Percentiles rank a stretch among this genome's conserved stretches.
Evolutionary conservation across 2,113 vertebrate species (phyloP).

Genomic region (Prunella fulvescens): DNA sequence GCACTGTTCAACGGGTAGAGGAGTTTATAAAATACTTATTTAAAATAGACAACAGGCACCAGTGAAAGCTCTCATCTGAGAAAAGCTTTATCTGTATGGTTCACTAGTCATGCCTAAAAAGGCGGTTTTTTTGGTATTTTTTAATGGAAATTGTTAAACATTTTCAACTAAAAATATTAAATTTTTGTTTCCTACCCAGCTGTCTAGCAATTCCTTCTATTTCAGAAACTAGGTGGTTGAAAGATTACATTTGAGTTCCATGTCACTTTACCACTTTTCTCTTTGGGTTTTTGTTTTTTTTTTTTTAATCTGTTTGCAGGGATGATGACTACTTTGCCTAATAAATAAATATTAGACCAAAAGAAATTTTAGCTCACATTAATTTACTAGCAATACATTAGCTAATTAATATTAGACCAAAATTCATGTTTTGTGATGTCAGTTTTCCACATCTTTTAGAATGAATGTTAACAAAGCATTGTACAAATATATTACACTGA

Average conservation of each 20-base stretch:
- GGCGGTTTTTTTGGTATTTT: fast-evolving
- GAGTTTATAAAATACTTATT: not conserved
- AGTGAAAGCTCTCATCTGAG: not conserved
- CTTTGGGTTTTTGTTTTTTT: not conserved
- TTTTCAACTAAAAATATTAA: not conserved
- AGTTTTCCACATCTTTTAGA: not conserved
- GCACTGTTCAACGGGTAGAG: not conserved
- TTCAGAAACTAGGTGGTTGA: not conserved
- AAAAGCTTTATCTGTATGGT: not conserved
- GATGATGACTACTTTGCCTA: not conserved
- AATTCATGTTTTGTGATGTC: not conserved
- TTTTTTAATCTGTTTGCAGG: not conserved
- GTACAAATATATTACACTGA: not conserved
- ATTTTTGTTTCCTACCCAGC: not conserved
- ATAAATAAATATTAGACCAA: not conserved
- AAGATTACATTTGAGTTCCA: not conserved
- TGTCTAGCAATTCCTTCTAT: not conserved
- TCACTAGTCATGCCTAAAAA: not conserved
- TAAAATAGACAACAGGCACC: not conserved
- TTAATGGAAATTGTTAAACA: not conserved
- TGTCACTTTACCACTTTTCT: not conserved
- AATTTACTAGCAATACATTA: not conserved
- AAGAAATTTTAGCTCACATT: not conserved
- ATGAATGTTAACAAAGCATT: not conserved
- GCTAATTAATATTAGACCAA: not conserved